These are phyloP conservation scores for Bombus confusus DNA, from an alignment of 1,140 invertebrate genomes.

Conservation along the genomic window DNA sequence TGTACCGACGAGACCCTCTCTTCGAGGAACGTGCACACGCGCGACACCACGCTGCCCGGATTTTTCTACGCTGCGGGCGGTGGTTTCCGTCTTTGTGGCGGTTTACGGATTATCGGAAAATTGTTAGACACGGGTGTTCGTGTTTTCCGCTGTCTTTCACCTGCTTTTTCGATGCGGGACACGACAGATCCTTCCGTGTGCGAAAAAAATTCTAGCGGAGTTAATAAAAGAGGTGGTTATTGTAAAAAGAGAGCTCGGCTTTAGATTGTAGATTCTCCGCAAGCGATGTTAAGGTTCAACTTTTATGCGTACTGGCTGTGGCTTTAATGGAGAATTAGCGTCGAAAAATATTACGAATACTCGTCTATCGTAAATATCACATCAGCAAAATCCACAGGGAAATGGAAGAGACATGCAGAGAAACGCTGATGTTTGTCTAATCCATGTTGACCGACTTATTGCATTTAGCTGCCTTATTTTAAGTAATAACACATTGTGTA, in stretches of 20 bases:
- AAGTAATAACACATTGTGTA: too few relatives aligned
- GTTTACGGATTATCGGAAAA: constrained; percentile 46
- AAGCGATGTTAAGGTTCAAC: neutral
- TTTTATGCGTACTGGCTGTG: neutral
- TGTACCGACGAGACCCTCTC: neutral
- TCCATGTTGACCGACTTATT: too few relatives aligned
- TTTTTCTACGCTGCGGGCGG: neutral
- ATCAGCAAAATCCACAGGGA: too few relatives aligned
- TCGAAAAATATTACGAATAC: too few relatives aligned
- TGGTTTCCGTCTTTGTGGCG: constrained; percentile 21
- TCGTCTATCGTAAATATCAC: too few relatives aligned
- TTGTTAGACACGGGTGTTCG: constrained; percentile 33
- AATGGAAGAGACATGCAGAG: too few relatives aligned
- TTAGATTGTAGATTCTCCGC: too few relatives aligned
- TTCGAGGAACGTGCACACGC: neutral
- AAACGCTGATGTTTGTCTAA: too few relatives aligned
- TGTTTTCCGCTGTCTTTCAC: constrained; percentile 30
- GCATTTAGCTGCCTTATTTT: too few relatives aligned
- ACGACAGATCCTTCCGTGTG: too few relatives aligned
- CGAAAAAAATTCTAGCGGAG: neutral
- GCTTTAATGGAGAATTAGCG: too few relatives aligned
- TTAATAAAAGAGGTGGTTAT: neutral
- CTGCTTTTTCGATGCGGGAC: constrained; percentile 8
- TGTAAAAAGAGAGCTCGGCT: neutral
- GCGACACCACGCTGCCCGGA: neutral